These are phyloP conservation scores for Furcifer pardalis DNA, from an alignment of 2,797 vertebrate genomes.

Conservation along the genomic window DNA sequence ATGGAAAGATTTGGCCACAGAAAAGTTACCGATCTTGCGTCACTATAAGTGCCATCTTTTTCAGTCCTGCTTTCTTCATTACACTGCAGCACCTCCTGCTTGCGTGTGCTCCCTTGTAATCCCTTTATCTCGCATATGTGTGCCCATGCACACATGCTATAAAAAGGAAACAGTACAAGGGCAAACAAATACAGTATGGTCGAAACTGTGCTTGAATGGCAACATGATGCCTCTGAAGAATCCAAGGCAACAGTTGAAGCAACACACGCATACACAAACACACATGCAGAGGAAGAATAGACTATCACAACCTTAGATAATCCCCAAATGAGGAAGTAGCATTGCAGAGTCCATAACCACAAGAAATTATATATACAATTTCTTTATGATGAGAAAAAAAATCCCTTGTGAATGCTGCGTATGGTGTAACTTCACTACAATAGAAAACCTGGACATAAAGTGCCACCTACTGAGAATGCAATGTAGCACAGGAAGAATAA, in stretches of 20 bases:
- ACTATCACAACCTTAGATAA: background rate
- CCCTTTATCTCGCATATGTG: background rate
- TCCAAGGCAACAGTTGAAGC: background rate
- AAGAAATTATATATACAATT: background rate
- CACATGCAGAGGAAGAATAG: no score
- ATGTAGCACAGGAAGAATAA: background rate
- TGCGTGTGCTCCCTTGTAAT: background rate
- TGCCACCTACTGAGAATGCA: background rate
- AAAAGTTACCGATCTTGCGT: background rate
- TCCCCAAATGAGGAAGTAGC: background rate
- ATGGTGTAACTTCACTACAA: background rate
- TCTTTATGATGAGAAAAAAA: background rate
- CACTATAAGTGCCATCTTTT: background rate
- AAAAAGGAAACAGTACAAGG: background rate
- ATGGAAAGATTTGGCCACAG: background rate
- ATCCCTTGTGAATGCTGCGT: background rate
- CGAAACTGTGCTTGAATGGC: background rate
- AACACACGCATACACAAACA: background rate
- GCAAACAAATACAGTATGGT: background rate
- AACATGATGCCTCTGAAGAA: background rate
- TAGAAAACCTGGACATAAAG: background rate
- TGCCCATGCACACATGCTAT: background rate
- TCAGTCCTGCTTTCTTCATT: background rate
- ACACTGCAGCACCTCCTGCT: background rate
- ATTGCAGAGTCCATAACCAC: background rate